Evolutionary conservation across 2,797 vertebrate species (phyloP), one percentile per base, ranked within the genome.

Genomic region (Thaleichthys pacificus): DNA sequence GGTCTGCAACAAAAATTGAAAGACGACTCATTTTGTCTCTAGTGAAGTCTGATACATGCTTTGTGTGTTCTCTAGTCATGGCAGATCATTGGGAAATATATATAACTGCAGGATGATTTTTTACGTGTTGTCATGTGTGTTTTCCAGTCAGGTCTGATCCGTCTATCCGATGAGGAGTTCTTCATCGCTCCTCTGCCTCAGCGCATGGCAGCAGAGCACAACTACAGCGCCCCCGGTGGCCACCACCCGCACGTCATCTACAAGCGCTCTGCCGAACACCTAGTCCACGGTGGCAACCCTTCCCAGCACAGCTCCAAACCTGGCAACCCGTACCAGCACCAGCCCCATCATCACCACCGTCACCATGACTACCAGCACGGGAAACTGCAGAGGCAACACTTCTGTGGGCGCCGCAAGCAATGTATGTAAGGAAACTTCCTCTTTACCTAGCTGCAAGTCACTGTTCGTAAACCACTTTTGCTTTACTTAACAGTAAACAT

Each of bases 351-450:
- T 24, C 77, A 75, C 8, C 85, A 63, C 38, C 83, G 71, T 17
- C 93, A 80, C 74, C 90, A 84, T 69, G 84, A 84, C 76, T 82
- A 86, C 85, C 91, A 85, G 73, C 94, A 88, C 1, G 86, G 86
- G 80, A 94, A 88, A 84, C 85, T 91, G 75, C 93, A 92, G 87
- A 96, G 91, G 89, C 95, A 96, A 80, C 96, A 99, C 86, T 99
- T 97, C 93, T 99, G 97, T 93, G 97, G 97, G 94, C 96, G 90
- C 90, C 96, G 95, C 94, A 98, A 97, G 95, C 96, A 98, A 98
- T 97, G 97, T 99, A 97, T 99, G 97, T 99, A 96, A 97, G 96
- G 95, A 93, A 95, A 95, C 92, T 91, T 95, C 90, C 71, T 86
- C 80, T 47, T 77, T 77, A 73, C 82, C 26, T 38, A 78, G 63